Evolutionary conservation across 2,888 invertebrate genomes (phyloP).

Genomic region (Dorcus parallelipipedus): DNA sequence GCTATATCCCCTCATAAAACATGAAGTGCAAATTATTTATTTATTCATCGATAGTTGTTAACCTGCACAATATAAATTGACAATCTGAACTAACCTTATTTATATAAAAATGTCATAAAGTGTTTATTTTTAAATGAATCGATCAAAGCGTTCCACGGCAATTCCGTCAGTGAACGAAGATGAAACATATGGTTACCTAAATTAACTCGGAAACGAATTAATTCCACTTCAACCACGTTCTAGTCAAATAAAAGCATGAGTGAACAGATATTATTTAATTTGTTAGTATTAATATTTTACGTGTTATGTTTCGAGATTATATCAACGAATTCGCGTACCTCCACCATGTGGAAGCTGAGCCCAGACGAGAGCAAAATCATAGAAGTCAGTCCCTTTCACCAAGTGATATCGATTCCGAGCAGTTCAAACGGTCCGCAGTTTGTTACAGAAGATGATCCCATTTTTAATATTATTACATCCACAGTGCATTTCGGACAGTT

Average conservation of each 20-base stretch:
- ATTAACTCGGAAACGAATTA: too few species aligned
- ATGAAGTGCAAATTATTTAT: not conserved
- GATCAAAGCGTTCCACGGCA: too few species aligned
- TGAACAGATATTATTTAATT: slow-evolving; percentile 51
- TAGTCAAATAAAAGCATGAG: slow-evolving; percentile 42
- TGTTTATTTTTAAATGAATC: too few species aligned
- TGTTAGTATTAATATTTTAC: slow-evolving; percentile 54
- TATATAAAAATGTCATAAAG: not conserved
- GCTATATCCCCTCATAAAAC: slow-evolving; percentile 31
- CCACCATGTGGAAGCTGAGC: slow-evolving; percentile 79
- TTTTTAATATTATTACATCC: slow-evolving; percentile 74
- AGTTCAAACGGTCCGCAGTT: slow-evolving; percentile 36
- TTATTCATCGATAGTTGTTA: not conserved
- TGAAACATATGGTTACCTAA: too few species aligned
- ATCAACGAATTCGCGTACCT: slow-evolving; percentile 74
- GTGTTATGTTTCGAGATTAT: slow-evolving; percentile 70
- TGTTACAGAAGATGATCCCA: slow-evolving; percentile 60
- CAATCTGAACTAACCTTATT: not conserved
- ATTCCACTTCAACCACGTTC: not conserved
- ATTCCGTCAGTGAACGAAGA: too few species aligned
- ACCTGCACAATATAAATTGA: not conserved
- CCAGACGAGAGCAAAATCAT: slow-evolving; percentile 72
- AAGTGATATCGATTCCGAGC: slow-evolving; percentile 46
- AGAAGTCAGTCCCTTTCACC: slow-evolving; percentile 58
- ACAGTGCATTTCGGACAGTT: slow-evolving; percentile 64